Base-by-base conservation (phyloP, 1,140 invertebrate genomes). In the Pachyrhynchus sulphureomaculatus region DNA sequence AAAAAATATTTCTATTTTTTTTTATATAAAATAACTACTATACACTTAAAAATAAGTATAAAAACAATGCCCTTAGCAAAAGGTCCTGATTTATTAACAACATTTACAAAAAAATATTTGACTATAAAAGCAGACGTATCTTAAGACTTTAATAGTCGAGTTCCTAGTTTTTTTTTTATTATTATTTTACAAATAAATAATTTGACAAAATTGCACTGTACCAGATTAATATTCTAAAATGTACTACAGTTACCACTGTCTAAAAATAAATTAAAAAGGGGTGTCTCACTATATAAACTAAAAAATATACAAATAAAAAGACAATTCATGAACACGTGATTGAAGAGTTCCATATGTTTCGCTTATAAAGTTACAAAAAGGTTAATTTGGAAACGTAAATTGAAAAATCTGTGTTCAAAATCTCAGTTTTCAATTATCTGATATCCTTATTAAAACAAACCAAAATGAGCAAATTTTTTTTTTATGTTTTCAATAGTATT, bases 21-120 rank as follows among this genome's bases (percentile, higher is more conserved):
- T 20, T 26, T 51, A 37, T 29, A 51, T 34, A 4, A 51, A 49
- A 49, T 32, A 49, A 32, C 18, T 8, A 17, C 18, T 17, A 18
- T 18, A 24, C 23, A 44, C 18, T 21, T 24, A 20, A 4, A 2
- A 20, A 1, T 44, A 44, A 20, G 18, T 20, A 32, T 10, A 33
- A 49, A 49, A 49, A 49, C 47, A 51, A 51, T 51, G 48, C 48
- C 48, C 48, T 36, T 49, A 32, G n/a, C 47, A 26, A 17, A 49
- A 17, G 47, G 15, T 21, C 4, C 4, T 2, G 23, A 5, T 29
- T n/a, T 29, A 18, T 20, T 12, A 5, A 51, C 2, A 51, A 51
- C 17, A 36, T 41, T 18, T 10, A 41, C 15, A 34, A 18, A 41
- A n/a, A 41, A 41, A 41, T 18, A n/a, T 18, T 21, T 18, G 15